Percentiles rank a stretch among this genome's conserved stretches.
These are phyloP conservation scores for Ptychoptera albimana DNA, from an alignment of 2,888 invertebrate genomes.

Conservation along the genomic window DNA sequence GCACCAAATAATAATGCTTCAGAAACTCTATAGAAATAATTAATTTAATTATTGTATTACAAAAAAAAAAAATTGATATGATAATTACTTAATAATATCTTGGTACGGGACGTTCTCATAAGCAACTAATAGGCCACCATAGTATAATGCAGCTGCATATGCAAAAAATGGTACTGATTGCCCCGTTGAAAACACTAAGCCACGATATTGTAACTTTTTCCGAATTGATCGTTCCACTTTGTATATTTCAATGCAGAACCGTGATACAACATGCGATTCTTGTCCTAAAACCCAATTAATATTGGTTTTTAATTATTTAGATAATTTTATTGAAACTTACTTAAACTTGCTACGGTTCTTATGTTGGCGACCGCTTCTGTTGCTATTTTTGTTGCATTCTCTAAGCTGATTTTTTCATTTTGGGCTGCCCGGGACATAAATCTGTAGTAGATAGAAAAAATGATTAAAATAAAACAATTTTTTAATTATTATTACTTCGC, in stretches of 20 bases:
- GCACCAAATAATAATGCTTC: constrained; percentile 64
- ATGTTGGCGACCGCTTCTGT: constrained; percentile 60
- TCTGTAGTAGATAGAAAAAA: constrained; percentile 13
- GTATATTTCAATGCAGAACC: constrained; percentile 41
- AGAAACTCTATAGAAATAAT: constrained; percentile 39
- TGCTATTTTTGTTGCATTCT: constrained; percentile 52
- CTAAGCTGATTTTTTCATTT: constrained; percentile 44
- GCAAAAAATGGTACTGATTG: constrained; percentile 56
- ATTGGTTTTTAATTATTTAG: background rate
- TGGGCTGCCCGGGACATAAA: constrained; percentile 43
- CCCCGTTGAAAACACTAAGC: constrained; percentile 52
- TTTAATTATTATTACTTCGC: constrained; percentile 26
- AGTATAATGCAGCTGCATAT: constrained; percentile 54
- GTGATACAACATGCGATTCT: constrained; percentile 41
- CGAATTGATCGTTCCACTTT: constrained; percentile 34
- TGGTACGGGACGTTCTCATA: constrained; percentile 44
- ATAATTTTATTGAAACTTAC: background rate
- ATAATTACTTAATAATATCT: constrained; percentile 49
- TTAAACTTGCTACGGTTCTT: constrained; percentile 50
- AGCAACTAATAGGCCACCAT: constrained; percentile 54
- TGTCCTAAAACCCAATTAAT: constrained; percentile 25
- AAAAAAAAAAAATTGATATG: background rate
- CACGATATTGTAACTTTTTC: constrained; percentile 43
- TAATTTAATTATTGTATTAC: background rate
- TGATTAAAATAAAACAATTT: background rate